Percentiles rank a stretch among this genome's conserved stretches.
Conservation (phyloP, 2,113 vertebrate species). For the Chaetodon auriga region DNA sequence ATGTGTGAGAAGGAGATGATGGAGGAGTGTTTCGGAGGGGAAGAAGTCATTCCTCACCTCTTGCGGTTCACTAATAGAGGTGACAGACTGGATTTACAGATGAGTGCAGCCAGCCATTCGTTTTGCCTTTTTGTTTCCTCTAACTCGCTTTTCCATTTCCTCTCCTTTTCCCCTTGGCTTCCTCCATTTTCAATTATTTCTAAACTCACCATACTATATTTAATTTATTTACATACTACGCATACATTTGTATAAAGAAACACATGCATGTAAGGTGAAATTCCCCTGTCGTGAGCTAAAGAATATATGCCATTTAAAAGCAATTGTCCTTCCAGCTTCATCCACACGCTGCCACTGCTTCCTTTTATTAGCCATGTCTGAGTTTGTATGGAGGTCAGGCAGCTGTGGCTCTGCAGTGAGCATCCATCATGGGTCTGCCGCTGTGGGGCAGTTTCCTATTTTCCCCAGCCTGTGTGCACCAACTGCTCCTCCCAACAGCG, state of each 20-base stretch:
- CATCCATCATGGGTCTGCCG: conserved; percentile 82
- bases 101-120: conserved; percentile 34
- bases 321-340: conserved; percentile 9
- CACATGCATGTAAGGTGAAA: not conserved
- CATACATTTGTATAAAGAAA: not conserved
- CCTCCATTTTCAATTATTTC: not conserved
- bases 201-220: not conserved
- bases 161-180: not conserved
- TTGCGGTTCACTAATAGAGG: conserved; percentile 58
- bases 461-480: conserved; percentile 70
- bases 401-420: conserved; percentile 80
- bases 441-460: conserved; percentile 79
- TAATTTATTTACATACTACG: conserved; percentile 6
- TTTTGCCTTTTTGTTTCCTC: conserved; percentile 16
- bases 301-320: not conserved
- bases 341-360: conserved; percentile 5
- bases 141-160: not conserved
- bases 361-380: conserved; percentile 65
- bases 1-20: conserved; percentile 27
- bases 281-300: conserved; percentile 22
- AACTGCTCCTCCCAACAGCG: conserved; percentile 68
- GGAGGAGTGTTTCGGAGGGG: conserved; percentile 26
- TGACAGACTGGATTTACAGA: conserved; percentile 63
- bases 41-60: conserved; percentile 30
- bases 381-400: conserved; percentile 80